phyloP scores from a whole-genome alignment of 2,113 vertebrate genomes.

The Pseudopipra pipra region DNA sequence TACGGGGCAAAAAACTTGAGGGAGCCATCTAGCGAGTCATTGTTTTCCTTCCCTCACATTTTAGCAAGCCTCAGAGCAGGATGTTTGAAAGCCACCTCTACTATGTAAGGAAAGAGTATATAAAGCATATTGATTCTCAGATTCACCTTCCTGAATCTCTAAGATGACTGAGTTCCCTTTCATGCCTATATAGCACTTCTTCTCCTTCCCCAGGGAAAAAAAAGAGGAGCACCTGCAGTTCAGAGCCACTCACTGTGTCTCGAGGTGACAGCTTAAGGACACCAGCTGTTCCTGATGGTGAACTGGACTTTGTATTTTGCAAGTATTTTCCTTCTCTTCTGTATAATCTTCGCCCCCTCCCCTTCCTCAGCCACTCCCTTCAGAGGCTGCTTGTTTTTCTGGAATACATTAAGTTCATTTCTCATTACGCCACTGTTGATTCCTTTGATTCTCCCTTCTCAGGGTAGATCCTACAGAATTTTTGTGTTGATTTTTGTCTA shows the following conservation, averaged over 20 bases:
- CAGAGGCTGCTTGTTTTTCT: background rate
- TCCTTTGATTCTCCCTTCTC: slow-evolving; percentile 18
- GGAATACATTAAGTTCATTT: background rate
- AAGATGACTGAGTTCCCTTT: background rate
- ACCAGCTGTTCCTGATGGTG: background rate
- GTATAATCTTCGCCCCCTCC: background rate
- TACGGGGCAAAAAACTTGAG: background rate
- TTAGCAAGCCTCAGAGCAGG: background rate
- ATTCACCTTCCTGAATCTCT: background rate
- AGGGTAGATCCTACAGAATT: background rate
- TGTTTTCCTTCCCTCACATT: background rate
- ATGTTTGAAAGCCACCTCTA: background rate
- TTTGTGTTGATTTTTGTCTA: background rate
- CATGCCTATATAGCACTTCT: background rate
- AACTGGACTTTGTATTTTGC: background rate
- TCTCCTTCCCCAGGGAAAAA: background rate
- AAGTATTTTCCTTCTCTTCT: background rate
- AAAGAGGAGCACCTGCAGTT: background rate
- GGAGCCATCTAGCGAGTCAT: background rate
- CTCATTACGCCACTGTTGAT: background rate
- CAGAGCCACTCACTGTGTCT: background rate
- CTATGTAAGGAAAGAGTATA: background rate
- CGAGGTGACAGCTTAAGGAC: background rate
- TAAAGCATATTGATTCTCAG: background rate
- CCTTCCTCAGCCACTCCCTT: background rate